Percentiles rank a stretch among this genome's conserved stretches.
These are phyloP conservation scores for Pangasius larnaudii DNA, from an alignment of 2,797 vertebrate species.

Conservation along the genomic window DNA sequence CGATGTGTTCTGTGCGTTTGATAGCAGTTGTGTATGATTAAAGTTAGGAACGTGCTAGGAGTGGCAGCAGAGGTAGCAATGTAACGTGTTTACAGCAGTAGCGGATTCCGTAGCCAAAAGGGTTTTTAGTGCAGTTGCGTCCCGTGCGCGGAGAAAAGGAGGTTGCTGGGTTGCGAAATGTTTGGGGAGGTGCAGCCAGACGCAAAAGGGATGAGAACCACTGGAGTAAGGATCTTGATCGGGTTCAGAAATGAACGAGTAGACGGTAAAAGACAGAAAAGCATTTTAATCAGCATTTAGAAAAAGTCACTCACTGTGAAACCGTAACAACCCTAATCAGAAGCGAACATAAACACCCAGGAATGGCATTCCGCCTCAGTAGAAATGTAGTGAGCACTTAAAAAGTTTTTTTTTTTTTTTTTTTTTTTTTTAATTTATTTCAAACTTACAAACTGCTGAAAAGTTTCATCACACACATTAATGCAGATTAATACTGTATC, in stretches of 20 bases:
- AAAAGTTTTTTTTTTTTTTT: neutral
- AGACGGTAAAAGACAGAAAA: neutral
- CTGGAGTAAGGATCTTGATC: neutral
- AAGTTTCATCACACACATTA: constrained; percentile 11
- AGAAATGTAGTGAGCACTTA: constrained; percentile 21
- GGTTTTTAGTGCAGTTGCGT: constrained; percentile 2
- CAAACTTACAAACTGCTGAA: constrained; percentile 25
- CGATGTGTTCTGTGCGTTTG: neutral
- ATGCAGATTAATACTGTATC: constrained; percentile 28
- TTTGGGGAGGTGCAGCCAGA: neutral
- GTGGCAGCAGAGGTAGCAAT: constrained; percentile 26
- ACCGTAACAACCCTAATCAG: constrained; percentile 15
- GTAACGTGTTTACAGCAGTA: constrained; percentile 6
- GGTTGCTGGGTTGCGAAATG: neutral
- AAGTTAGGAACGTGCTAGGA: neutral
- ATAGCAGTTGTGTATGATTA: neutral
- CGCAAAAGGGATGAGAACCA: neutral
- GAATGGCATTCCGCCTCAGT: neutral
- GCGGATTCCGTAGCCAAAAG: neutral
- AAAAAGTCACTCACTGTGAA: neutral
- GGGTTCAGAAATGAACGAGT: neutral
- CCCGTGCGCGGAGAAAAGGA: neutral
- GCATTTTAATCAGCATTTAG: neutral
- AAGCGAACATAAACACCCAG: constrained; percentile 32
- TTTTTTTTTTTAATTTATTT: neutral